Evolutionary conservation across 2,888 invertebrate genomes (phyloP), one percentile per base, ranked within the genome.

Genomic region (Rotaria socialis): DNA sequence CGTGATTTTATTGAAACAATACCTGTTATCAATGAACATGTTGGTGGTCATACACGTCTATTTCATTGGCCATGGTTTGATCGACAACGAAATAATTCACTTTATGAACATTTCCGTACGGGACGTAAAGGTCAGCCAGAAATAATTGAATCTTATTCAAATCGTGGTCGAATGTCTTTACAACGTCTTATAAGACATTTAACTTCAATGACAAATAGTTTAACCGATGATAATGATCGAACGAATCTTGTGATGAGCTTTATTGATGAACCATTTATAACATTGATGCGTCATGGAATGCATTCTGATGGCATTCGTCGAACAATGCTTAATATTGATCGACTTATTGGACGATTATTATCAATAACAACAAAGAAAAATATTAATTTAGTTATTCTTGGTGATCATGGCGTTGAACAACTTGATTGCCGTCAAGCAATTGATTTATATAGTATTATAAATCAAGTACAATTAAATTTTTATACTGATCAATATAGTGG

Each of bases 331-430:
- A 80, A 43, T 47, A 80, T 80, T 14, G 80, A 80, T 80, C 80
- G 80, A 80, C n/a, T 80, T 5, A 43, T 80, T 47, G 80, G 80
- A 47, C 43, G 47, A 10, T 24, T 80, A 24, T 47, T 80, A 47
- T 80, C 47, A 3, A 11, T 47, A 47, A 80, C 80, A 80, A 47
- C 11, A 22, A 24, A 47, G n/a, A 43, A 47, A 3, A 43, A 80
- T n/a, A 47, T 80, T 47, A 80, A 80, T 47, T 47, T 80, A n/a
- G 24, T 80, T 80, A n/a, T 80, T 47, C 43, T 80, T 80, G 80
- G 80, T 47, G 80, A 80, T 47, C 80, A 80, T 80, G 80, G 80
- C 24, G 16, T 80, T 24, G 47, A 22, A 80, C 11, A 43, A 0
- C 35, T 80, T 24, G n/a, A 80, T 24, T 80, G 80, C 47, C 47